These are phyloP conservation scores for Lepidurus couesii DNA, from an alignment of 1,140 invertebrate species.

Conservation along the genomic window DNA sequence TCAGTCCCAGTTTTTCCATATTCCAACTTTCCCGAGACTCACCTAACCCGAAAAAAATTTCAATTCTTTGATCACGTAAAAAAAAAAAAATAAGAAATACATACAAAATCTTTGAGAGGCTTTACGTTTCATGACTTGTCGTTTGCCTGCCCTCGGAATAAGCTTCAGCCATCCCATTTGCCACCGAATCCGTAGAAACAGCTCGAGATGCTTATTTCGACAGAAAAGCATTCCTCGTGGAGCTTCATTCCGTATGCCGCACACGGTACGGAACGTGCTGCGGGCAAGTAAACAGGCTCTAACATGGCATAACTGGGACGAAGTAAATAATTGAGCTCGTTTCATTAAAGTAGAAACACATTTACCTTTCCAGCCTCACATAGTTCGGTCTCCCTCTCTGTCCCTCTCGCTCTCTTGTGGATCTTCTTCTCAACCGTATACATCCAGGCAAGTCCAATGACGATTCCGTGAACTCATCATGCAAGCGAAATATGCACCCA, in stretches of 20 bases:
- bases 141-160: neutral
- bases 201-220: neutral
- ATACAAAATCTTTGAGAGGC: neutral
- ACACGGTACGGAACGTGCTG: neutral
- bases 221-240: neutral
- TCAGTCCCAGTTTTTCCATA: neutral
- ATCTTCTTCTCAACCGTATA: neutral
- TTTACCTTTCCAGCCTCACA: neutral
- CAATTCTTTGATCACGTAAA: neutral
- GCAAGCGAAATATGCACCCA: neutral
- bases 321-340: neutral
- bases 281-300: constrained; percentile 18
- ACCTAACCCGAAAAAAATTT: neutral
- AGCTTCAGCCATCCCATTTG: constrained; percentile 5
- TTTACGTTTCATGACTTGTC: constrained; percentile 7
- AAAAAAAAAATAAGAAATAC: neutral
- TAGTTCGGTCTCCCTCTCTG: neutral
- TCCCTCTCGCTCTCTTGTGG: neutral
- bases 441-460: neutral
- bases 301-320: neutral
- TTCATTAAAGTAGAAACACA: neutral
- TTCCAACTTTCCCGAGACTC: neutral
- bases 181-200: constrained; percentile 5
- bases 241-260: neutral
- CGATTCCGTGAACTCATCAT: neutral